Evolutionary conservation across 1,140 invertebrate genomes (phyloP).

Genomic region (Parapsyche elsis): DNA sequence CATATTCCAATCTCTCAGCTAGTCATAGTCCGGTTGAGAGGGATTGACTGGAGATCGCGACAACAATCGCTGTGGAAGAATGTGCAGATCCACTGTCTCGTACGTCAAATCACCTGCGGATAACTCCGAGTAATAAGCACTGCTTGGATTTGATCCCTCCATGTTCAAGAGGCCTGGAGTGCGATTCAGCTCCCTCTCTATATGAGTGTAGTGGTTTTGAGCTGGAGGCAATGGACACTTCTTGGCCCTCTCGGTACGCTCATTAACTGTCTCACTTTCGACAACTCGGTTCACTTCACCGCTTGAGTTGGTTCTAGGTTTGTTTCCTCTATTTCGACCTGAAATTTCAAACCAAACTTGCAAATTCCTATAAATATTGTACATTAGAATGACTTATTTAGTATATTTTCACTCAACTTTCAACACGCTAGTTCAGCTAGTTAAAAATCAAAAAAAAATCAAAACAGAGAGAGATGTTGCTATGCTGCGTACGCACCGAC

Average conservation of each 20-base stretch:
- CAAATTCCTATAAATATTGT: too few relatives aligned
- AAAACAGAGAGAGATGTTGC: too few relatives aligned
- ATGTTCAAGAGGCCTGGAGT: conserved; percentile 70
- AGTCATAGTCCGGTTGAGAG: conserved; percentile 1
- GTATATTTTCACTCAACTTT: too few relatives aligned
- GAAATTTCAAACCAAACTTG: conserved; percentile 6
- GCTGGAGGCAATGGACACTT: conserved; percentile 61
- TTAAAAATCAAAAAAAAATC: too few relatives aligned
- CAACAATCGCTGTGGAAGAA: conserved; percentile 14
- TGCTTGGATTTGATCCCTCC: conserved; percentile 70
- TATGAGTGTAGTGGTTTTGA: conserved; percentile 74
- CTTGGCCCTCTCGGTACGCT: conserved; percentile 57
- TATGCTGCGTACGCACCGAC: too few relatives aligned
- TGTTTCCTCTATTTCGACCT: neutral
- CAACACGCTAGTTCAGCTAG: too few relatives aligned
- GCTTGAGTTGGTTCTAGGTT: neutral
- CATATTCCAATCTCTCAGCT: too few relatives aligned
- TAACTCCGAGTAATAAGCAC: conserved; percentile 73
- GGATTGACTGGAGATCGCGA: neutral
- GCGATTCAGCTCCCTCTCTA: conserved; percentile 73
- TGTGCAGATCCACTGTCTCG: conserved; percentile 62
- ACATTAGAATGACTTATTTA: too few relatives aligned
- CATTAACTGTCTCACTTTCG: conserved; percentile 85
- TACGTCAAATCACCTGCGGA: conserved; percentile 64
- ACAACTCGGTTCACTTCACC: conserved; percentile 68